Percentiles rank a stretch among this genome's conserved stretches.
phyloP scores from a whole-genome alignment of 2,888 invertebrate genomes.

The Drosophila kuntzei region DNA sequence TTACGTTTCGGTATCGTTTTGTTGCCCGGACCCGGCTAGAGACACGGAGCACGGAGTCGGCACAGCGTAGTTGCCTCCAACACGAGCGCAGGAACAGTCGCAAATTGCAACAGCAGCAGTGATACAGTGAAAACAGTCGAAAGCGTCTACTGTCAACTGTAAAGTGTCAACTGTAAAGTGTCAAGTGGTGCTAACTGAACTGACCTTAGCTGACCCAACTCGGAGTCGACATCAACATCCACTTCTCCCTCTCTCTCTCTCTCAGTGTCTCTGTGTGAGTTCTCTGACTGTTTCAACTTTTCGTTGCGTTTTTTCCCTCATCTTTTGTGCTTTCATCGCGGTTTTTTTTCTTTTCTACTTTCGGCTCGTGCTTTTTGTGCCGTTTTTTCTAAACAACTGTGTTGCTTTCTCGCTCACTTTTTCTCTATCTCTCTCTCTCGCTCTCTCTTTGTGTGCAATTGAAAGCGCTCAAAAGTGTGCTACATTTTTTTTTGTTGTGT shows the following conservation, averaged over 20 bases:
- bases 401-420: constrained; percentile 12
- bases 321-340: constrained; percentile 17
- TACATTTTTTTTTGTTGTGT: constrained; percentile 51
- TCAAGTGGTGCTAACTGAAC: constrained; percentile 19
- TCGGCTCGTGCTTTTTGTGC: constrained; percentile 72
- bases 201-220: constrained; percentile 48
- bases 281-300: constrained; percentile 22
- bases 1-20: too few relatives aligned
- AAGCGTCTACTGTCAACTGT: background rate
- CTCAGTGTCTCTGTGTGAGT: constrained; percentile 11
- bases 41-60: constrained; percentile 27
- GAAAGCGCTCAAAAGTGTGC: constrained; percentile 59
- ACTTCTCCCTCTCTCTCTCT: too few relatives aligned
- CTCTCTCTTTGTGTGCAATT: background rate
- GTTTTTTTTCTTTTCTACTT: constrained; percentile 37
- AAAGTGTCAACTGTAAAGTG: constrained; percentile 26
- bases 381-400: constrained; percentile 73
- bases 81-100: constrained; percentile 71
- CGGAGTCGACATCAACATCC: too few relatives aligned
- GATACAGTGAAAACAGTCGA: background rate
- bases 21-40: constrained; percentile 25
- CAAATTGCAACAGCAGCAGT: constrained; percentile 50
- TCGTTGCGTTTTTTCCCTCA: constrained; percentile 10
- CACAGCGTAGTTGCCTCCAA: constrained; percentile 66
- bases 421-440: constrained; percentile 10